Conservation (phyloP, 1,140 invertebrate species). For the Sarcophaga bullata region DNA sequence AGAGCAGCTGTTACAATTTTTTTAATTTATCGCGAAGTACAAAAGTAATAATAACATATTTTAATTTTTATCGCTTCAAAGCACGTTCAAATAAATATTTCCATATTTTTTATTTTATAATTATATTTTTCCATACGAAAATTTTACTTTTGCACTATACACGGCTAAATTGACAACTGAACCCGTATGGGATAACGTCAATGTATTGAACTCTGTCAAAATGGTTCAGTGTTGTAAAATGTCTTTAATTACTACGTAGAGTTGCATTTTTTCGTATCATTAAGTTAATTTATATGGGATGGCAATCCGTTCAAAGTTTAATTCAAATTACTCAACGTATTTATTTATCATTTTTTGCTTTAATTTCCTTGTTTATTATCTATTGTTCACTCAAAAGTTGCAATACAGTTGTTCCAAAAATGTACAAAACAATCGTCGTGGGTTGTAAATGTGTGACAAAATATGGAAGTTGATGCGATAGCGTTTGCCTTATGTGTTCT, state of each 20-base stretch:
- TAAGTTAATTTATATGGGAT: not conserved
- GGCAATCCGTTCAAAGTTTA: not conserved
- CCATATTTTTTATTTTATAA: not conserved
- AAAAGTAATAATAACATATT: not conserved
- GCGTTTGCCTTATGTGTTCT: slow-evolving; percentile 28
- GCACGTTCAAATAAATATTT: slow-evolving; percentile 6
- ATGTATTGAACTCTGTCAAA: not conserved
- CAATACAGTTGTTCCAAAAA: slow-evolving; percentile 19
- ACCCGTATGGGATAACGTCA: not conserved
- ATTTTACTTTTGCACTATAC: not conserved
- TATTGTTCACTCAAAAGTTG: not conserved
- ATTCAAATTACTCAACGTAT: not conserved
- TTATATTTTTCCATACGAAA: not conserved
- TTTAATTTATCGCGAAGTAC: not conserved
- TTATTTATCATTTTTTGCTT: not conserved
- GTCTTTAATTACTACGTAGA: not conserved
- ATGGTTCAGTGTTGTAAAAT: slow-evolving; percentile 27
- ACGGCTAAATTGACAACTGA: slow-evolving; percentile 9
- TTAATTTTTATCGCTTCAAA: not conserved
- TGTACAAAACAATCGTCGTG: slow-evolving; percentile 8
- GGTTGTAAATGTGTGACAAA: slow-evolving; percentile 16
- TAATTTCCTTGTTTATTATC: not conserved
- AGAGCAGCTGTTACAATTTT: not conserved
- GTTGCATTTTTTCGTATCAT: slow-evolving; percentile 11
- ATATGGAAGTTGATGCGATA: slow-evolving; percentile 31